phyloP scores from a whole-genome alignment of 2,888 invertebrate genomes.

The Ornithoptera priamus region DNA sequence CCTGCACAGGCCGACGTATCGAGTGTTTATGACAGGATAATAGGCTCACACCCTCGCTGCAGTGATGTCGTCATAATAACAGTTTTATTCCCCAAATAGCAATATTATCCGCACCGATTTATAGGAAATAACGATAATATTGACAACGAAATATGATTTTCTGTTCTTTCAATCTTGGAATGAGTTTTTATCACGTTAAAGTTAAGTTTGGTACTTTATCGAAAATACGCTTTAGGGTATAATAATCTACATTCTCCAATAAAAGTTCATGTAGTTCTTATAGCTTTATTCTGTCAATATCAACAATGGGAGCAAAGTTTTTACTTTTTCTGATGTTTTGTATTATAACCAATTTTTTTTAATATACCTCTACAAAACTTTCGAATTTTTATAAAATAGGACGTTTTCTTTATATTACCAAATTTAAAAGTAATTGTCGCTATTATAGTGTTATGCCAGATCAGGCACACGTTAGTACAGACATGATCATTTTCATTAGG shows the following conservation, averaged over 20 bases:
- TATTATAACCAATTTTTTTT: too few species aligned
- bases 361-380: too few species aligned
- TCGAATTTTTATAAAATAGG: too few species aligned
- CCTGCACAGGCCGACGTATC: conserved; percentile 50
- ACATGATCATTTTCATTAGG: background rate
- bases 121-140: conserved; percentile 21
- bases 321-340: too few species aligned
- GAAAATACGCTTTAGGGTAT: background rate
- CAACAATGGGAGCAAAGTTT: too few species aligned
- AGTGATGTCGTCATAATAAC: conserved; percentile 59
- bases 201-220: background rate
- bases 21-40: conserved; percentile 74
- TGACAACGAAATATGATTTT: conserved; percentile 19
- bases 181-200: background rate
- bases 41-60: conserved; percentile 66
- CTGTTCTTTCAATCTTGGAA: conserved; percentile 3
- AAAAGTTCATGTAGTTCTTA: background rate
- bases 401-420: too few species aligned
- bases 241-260: background rate
- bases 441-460: too few species aligned
- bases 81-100: conserved; percentile 54
- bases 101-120: conserved; percentile 38
- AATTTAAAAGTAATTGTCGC: too few species aligned
- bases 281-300: background rate
- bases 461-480: too few species aligned